Conservation (phyloP, 2,888 invertebrate species). For the Polylopha cassiicola region DNA sequence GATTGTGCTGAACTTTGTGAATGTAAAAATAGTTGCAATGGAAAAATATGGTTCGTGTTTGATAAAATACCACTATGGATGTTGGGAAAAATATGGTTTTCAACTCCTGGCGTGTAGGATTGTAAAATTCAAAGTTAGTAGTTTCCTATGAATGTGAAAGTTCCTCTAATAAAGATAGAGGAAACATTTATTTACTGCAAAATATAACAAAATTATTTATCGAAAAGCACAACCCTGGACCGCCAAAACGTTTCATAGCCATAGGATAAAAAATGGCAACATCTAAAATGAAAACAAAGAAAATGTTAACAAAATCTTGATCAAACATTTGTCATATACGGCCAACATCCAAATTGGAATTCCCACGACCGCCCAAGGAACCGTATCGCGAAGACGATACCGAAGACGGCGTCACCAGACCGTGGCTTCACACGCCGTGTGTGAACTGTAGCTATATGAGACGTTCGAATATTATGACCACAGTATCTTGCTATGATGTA, state of each 20-base stretch:
- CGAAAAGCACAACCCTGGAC: too few relatives aligned
- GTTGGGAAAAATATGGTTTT: too few relatives aligned
- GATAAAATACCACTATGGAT: too few relatives aligned
- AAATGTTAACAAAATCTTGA: constrained; percentile 3
- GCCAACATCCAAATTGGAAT: constrained; percentile 28
- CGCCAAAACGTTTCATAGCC: too few relatives aligned
- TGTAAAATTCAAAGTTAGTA: too few relatives aligned
- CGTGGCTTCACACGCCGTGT: constrained; percentile 62
- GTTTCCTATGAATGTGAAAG: too few relatives aligned
- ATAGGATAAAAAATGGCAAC: neutral
- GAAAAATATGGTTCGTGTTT: too few relatives aligned
- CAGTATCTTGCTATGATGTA: constrained; percentile 15
- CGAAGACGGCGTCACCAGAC: constrained; percentile 54
- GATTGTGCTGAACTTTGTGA: neutral
- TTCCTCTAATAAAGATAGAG: too few relatives aligned
- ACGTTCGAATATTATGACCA: constrained; percentile 20
- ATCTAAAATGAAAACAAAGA: neutral
- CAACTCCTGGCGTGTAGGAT: too few relatives aligned
- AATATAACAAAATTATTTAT: too few relatives aligned
- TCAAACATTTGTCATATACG: constrained; percentile 23
- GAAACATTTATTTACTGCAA: too few relatives aligned
- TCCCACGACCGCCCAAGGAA: constrained; percentile 44
- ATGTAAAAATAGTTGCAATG: neutral
- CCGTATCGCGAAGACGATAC: constrained; percentile 57
- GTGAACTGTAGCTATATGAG: constrained; percentile 45